These are phyloP conservation scores for Amblyornis subalaris DNA, from an alignment of 2,113 vertebrate genomes.

Conservation along the genomic window DNA sequence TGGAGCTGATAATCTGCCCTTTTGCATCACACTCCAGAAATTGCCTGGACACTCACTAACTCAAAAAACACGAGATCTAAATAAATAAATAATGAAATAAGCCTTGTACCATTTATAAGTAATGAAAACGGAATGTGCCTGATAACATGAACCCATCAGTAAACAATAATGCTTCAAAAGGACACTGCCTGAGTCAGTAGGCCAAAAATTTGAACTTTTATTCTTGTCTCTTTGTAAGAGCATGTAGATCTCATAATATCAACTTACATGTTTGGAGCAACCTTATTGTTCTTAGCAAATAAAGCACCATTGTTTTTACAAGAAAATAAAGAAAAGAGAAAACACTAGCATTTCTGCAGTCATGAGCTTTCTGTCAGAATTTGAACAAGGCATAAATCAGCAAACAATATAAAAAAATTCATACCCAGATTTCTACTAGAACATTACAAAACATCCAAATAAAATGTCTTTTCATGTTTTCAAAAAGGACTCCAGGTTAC, in stretches of 20 bases:
- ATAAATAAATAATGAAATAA: constrained; percentile 29
- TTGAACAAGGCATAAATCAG: not conserved
- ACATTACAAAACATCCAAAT: not conserved
- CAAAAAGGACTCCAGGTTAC: not conserved
- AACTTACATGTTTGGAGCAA: not conserved
- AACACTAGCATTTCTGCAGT: not conserved
- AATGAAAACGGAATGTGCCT: constrained; percentile 9
- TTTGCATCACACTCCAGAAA: not conserved
- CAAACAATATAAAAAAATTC: not conserved
- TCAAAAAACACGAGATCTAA: not conserved
- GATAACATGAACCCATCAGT: not conserved
- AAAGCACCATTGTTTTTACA: not conserved
- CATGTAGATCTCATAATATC: not conserved
- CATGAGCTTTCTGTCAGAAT: not conserved
- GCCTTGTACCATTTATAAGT: constrained; percentile 21
- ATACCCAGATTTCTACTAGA: not conserved
- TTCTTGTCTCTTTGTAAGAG: not conserved
- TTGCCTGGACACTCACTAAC: not conserved
- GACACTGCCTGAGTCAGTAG: not conserved
- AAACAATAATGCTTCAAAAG: constrained; percentile 1
- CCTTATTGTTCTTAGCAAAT: not conserved
- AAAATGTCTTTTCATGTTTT: not conserved
- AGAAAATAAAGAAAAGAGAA: not conserved
- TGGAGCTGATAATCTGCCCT: not conserved
- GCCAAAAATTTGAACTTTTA: not conserved